Conservation (phyloP, 1,140 invertebrate species). For the Trichonephila clavipes region DNA sequence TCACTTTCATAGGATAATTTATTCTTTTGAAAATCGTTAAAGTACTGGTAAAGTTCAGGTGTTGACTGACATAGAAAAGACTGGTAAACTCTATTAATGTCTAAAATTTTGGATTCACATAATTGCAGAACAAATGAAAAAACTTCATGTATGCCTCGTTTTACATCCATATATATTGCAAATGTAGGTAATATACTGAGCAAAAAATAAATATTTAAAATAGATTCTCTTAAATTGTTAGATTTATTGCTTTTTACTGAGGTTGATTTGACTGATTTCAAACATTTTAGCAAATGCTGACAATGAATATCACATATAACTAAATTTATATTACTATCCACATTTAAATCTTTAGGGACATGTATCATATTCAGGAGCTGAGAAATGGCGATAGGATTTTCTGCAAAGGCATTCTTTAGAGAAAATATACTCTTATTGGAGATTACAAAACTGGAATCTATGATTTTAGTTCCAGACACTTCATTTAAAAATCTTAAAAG, state of each 20-base stretch:
- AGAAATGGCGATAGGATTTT: conserved; percentile 52
- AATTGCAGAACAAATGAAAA: background rate
- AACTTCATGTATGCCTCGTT: conserved; percentile 1
- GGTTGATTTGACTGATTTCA: conserved; percentile 19
- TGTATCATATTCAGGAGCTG: conserved; percentile 27
- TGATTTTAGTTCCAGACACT: background rate
- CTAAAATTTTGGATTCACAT: conserved; percentile 13
- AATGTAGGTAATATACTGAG: conserved; percentile 25
- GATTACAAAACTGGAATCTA: background rate
- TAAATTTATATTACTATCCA: conserved; percentile 13
- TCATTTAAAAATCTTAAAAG: background rate
- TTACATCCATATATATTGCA: background rate
- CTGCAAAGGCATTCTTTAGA: conserved; percentile 43
- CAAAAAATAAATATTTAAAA: conserved; percentile 52
- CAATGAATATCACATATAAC: conserved; percentile 30
- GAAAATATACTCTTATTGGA: background rate
- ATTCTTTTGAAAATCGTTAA: conserved; percentile 36
- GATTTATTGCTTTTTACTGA: conserved; percentile 15
- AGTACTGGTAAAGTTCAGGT: conserved; percentile 19
- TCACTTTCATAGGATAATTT: background rate
- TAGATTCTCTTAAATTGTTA: background rate
- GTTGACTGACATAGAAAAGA: conserved; percentile 29
- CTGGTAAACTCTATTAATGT: conserved; percentile 17
- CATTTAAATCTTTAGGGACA: background rate
- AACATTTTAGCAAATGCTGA: conserved; percentile 30